These are phyloP conservation scores for Ornithoptera alexandrae DNA, from an alignment of 2,888 invertebrate species.

Conservation along the genomic window DNA sequence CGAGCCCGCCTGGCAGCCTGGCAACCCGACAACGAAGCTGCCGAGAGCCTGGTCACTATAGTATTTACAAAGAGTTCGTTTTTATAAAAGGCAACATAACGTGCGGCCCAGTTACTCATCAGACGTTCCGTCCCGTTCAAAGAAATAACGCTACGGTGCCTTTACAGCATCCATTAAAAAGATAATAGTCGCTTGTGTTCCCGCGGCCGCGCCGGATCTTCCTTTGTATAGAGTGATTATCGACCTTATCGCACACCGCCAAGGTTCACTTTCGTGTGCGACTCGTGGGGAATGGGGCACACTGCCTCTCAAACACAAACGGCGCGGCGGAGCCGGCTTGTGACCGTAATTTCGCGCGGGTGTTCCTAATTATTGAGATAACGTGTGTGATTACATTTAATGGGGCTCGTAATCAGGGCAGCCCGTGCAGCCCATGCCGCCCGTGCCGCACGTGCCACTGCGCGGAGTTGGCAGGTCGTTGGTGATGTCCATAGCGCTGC, in stretches of 20 bases:
- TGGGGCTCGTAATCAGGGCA: conserved; percentile 36
- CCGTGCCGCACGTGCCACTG: not conserved
- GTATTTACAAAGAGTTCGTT: too few relatives aligned
- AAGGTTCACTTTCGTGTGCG: conserved; percentile 1
- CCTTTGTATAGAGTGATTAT: not conserved
- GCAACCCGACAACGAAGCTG: too few relatives aligned
- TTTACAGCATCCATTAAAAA: conserved; percentile 18
- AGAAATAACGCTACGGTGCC: conserved; percentile 18
- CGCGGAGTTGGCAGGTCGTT: not conserved
- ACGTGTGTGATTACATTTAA: conserved; percentile 42
- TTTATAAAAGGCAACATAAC: too few relatives aligned
- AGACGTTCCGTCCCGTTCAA: not conserved
- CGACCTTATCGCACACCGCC: not conserved
- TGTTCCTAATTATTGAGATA: conserved; percentile 42
- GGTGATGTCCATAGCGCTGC: too few relatives aligned
- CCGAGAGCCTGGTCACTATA: too few relatives aligned
- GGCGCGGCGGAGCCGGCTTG: conserved; percentile 24
- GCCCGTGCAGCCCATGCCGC: not conserved
- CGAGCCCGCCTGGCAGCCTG: too few relatives aligned
- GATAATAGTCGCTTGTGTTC: not conserved
- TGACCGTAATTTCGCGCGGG: conserved; percentile 35
- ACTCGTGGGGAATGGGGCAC: conserved; percentile 18
- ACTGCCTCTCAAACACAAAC: conserved; percentile 16
- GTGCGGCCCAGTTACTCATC: too few relatives aligned
- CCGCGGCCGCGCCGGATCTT: not conserved